phyloP scores from a whole-genome alignment of 2,797 vertebrate genomes.

The Molossus alvarezi region DNA sequence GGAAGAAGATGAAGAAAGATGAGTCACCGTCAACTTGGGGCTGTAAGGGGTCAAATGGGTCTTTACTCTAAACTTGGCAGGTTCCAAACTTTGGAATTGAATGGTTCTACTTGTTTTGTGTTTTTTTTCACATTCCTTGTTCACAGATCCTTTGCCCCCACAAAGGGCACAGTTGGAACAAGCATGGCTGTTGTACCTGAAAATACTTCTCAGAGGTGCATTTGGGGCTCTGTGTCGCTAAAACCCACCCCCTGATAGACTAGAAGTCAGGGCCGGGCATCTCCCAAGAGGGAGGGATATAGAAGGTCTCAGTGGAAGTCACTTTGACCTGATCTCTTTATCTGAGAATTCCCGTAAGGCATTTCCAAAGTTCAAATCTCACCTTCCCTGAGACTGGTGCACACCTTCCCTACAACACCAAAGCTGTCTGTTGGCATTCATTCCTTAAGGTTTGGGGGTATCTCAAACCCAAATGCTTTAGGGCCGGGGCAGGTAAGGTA shows the following conservation, averaged over 20 bases:
- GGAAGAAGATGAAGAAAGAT: neutral
- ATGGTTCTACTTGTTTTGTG: neutral
- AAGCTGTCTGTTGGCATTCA: neutral
- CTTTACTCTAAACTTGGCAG: neutral
- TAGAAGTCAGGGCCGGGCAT: neutral
- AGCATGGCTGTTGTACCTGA: neutral
- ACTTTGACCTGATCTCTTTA: neutral
- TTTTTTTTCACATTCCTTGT: neutral
- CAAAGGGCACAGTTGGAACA: neutral
- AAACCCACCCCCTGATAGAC: neutral
- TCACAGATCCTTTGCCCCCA: neutral
- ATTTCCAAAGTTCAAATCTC: neutral
- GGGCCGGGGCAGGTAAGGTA: constrained; percentile 54
- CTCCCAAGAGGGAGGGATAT: neutral
- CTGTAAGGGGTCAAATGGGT: neutral
- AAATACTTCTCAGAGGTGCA: neutral
- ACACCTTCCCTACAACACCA: neutral
- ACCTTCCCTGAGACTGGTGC: neutral
- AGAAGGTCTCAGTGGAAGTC: neutral
- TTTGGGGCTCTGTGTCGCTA: neutral
- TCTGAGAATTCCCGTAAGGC: neutral
- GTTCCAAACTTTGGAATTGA: neutral
- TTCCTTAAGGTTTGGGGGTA: neutral
- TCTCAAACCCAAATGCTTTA: constrained; percentile 13
- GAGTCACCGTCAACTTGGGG: neutral